Evolutionary conservation across 2,797 vertebrate species (phyloP), one percentile per base, ranked within the genome.

Genomic region (Pseudochaenichthys georgianus): DNA sequence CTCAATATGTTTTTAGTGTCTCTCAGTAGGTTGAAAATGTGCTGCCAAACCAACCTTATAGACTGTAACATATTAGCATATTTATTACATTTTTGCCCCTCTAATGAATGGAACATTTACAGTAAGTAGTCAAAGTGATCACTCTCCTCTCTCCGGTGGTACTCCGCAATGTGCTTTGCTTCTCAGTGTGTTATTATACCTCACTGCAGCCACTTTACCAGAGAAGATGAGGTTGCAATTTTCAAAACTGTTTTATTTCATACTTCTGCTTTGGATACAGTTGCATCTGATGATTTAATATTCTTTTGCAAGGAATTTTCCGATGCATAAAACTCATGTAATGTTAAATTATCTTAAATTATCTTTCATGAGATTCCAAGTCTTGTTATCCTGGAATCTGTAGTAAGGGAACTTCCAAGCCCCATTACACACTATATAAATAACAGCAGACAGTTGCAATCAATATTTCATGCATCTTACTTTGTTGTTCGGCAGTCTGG

Each of bases 381-480:
- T 58, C 65, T 79, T 80, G 78, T 86, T 82, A 75, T 84, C 64
- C 58, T 70, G 55, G 75, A 80, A 71, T 67, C 46, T 57, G 54
- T 60, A 69, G 80, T 67, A 78, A 45, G 19, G 61, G 73, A 79
- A 66, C 79, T 88, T 76, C 63, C 70, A 78, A 77, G 64, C 77
- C 64, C 21, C n/a, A 41, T 70, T 71, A 65, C 75, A 70, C 65
- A 53, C 69, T 70, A 73, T 64, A 84, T 78, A 87, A 88, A 90
- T 87, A 88, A 75, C 82, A 82, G 82, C 85, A 84, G 81, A 88
- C 79, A 81, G 76, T 81, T 57, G 77, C 67, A 88, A 93, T 94
- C 90, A 93, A 93, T 95, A 93, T 92, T 94, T 93, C 78, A 94
- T 92, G 87, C 83, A 10, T 91, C 78, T 85, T 63, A 87, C 86